A percentile compares a stretch with the other conserved stretches of the same genome.
Evolutionary conservation across 2,888 invertebrate genomes (phyloP).

Genomic region (Keiferia lycopersicella): DNA sequence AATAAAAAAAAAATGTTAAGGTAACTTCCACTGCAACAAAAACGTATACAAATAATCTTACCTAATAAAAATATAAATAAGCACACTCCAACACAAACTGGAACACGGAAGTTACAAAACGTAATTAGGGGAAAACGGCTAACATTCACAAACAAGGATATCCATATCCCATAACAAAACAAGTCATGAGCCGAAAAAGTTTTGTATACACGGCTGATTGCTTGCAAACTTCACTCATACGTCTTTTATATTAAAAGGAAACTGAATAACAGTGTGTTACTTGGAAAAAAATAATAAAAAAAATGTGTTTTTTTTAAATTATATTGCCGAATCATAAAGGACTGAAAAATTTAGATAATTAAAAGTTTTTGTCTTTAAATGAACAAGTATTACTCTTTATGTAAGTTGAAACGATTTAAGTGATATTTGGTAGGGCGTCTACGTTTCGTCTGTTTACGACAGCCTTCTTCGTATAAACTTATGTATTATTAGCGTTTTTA

Average conservation of each 20-base stretch:
- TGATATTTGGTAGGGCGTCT: too few species aligned
- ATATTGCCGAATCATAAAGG: too few species aligned
- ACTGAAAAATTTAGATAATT: too few species aligned
- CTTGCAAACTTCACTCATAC: constrained; percentile 11
- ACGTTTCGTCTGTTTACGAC: too few species aligned
- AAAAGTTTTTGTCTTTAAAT: too few species aligned
- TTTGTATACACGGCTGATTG: constrained; percentile 21
- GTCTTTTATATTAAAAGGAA: background rate
- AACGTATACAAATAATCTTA: background rate
- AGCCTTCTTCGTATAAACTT: too few species aligned
- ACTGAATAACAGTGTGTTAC: background rate
- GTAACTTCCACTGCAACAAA: background rate
- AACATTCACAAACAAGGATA: constrained; percentile 17
- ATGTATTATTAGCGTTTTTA: too few species aligned
- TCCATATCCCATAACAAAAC: constrained; percentile 21
- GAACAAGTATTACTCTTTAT: too few species aligned
- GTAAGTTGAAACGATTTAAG: too few species aligned
- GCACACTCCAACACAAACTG: background rate
- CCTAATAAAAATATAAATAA: background rate
- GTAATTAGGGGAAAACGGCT: constrained; percentile 14
- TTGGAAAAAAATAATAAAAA: background rate
- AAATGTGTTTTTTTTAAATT: background rate
- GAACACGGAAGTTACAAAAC: constrained; percentile 6
- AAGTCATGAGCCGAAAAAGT: constrained; percentile 24
- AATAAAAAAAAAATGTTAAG: background rate